Evolutionary conservation across 2,113 vertebrate species (phyloP).

Genomic region (Mixornis gularis): DNA sequence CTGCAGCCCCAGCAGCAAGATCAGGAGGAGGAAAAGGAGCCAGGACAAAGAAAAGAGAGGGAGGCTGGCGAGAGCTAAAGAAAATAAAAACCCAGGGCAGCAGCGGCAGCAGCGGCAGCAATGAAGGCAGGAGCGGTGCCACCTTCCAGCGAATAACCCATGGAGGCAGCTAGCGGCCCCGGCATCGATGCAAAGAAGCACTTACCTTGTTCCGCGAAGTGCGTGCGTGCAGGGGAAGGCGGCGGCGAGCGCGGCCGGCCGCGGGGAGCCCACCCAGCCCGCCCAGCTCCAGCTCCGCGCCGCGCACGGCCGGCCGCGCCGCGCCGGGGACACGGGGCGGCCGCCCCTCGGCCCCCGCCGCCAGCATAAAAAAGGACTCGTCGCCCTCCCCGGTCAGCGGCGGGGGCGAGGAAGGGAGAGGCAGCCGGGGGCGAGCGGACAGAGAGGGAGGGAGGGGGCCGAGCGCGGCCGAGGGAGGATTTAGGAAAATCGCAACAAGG

Average conservation of each 20-base stretch:
- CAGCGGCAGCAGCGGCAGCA: conserved; percentile 62
- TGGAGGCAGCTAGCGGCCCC: conserved; percentile 80
- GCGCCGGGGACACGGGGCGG: too few relatives aligned
- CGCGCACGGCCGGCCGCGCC: background rate
- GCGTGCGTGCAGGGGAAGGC: conserved; percentile 66
- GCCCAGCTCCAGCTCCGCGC: background rate
- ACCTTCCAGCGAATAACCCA: conserved; percentile 79
- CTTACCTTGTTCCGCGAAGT: conserved; percentile 24
- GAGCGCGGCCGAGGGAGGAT: too few relatives aligned
- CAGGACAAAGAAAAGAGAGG: conserved; percentile 97
- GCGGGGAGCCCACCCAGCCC: background rate
- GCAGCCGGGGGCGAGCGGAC: too few relatives aligned
- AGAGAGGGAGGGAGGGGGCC: too few relatives aligned
- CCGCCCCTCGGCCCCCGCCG: too few relatives aligned
- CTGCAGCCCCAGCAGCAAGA: conserved; percentile 98
- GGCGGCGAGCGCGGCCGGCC: conserved; percentile 44
- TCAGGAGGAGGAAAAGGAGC: conserved; percentile 96
- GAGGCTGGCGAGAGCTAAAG: conserved; percentile 85
- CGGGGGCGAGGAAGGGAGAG: too few relatives aligned
- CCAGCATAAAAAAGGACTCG: too few relatives aligned
- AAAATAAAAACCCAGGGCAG: conserved; percentile 73
- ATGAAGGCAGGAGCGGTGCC: conserved; percentile 77
- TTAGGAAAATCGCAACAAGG: too few relatives aligned
- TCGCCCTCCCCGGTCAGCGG: too few relatives aligned
- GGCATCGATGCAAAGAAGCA: conserved; percentile 36